phyloP scores from a whole-genome alignment of 2,113 vertebrate species.

The Bagarius yarrelli region DNA sequence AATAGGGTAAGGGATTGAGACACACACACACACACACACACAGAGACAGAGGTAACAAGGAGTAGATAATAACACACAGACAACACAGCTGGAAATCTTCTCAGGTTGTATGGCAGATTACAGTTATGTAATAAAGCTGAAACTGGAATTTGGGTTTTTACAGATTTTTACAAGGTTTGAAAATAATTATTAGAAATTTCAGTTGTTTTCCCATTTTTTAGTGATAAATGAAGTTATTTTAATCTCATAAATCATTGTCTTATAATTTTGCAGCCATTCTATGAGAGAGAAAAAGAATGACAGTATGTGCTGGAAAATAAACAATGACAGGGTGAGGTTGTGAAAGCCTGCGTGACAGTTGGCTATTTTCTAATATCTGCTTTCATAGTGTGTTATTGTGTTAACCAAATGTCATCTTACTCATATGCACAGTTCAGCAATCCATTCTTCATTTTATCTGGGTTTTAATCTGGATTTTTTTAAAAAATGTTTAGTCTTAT shows the following conservation, averaged over 20 bases:
- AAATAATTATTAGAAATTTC: no score
- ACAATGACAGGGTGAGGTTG: neutral
- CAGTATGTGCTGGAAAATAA: no score
- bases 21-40: neutral
- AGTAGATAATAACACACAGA: no score
- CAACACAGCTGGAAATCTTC: neutral
- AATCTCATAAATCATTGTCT: neutral
- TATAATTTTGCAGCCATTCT: no score
- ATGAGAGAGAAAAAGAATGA: no score
- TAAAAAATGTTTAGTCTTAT: no score
- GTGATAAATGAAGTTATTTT: no score
- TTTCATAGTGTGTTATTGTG: no score
- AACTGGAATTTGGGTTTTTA: neutral
- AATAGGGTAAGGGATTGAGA: constrained; percentile 89
- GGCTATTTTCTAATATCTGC: neutral
- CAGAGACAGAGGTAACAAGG: neutral
- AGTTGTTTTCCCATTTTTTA: no score
- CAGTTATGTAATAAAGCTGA: neutral
- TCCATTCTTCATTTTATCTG: no score
- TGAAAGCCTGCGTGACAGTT: neutral
- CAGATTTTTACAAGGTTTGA: neutral
- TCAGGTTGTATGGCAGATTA: neutral
- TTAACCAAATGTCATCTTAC: neutral
- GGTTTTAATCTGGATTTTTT: no score
- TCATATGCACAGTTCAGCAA: neutral